Evolutionary conservation across 2,797 vertebrate genomes (phyloP).

Genomic region (Astyanax mexicanus): DNA sequence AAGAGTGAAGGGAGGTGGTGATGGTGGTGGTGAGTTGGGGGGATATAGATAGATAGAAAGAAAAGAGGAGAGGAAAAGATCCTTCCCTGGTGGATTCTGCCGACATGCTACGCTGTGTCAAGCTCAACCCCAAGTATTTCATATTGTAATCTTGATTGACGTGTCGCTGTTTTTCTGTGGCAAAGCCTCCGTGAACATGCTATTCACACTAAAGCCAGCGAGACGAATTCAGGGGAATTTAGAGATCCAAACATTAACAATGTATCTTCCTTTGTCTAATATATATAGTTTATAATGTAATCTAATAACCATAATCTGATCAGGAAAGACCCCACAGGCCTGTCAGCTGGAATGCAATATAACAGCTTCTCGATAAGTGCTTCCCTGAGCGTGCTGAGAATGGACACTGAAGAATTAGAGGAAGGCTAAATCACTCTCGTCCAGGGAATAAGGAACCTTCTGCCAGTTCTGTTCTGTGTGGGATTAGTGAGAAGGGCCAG

Average conservation of each 20-base stretch:
- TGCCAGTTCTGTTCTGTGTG: constrained; percentile 13
- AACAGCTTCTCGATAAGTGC: neutral
- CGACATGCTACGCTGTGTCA: constrained; percentile 42
- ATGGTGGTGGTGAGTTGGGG: neutral
- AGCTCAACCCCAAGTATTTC: constrained; percentile 35
- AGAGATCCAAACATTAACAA: constrained; percentile 30
- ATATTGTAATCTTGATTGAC: constrained; percentile 54
- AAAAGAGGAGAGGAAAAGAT: neutral
- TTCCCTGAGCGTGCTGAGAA: neutral
- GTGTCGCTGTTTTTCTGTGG: constrained; percentile 32
- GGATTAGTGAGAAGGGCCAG: constrained; percentile 40
- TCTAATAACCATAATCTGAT: constrained; percentile 18
- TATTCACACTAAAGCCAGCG: constrained; percentile 30
- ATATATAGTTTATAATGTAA: constrained; percentile 10
- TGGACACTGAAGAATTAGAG: constrained; percentile 18
- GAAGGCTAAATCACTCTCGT: constrained; percentile 17
- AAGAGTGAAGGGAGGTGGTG: neutral
- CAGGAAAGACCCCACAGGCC: constrained; percentile 1
- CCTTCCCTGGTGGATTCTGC: constrained; percentile 33
- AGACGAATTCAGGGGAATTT: constrained; percentile 3
- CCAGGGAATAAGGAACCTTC: constrained; percentile 26
- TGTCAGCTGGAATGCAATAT: neutral
- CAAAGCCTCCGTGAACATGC: constrained; percentile 33
- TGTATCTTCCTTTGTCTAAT: constrained; percentile 7
- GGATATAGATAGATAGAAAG: neutral